These are phyloP conservation scores for Arrhamphus sclerolepis DNA, from an alignment of 2,797 vertebrate species.

Conservation along the genomic window DNA sequence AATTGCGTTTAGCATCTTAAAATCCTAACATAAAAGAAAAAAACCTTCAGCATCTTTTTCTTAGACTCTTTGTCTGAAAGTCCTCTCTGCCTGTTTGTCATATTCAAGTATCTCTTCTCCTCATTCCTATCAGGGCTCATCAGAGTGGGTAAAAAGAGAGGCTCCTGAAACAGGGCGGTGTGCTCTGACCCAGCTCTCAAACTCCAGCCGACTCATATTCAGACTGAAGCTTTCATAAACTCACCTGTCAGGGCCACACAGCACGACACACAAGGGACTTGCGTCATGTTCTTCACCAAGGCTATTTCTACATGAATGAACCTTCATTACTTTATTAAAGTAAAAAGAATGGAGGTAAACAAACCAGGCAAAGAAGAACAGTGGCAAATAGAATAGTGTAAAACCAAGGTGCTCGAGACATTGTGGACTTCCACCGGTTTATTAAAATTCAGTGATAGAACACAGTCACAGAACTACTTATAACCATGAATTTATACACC, in stretches of 20 bases:
- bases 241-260: slow-evolving; percentile 60
- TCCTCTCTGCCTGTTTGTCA: slow-evolving; percentile 41
- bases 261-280: slow-evolving; percentile 56
- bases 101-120: slow-evolving; percentile 54
- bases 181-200: slow-evolving; percentile 64
- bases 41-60: slow-evolving; percentile 27
- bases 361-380: slow-evolving; percentile 46
- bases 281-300: slow-evolving; percentile 47
- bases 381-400: slow-evolving; percentile 22
- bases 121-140: slow-evolving; percentile 54
- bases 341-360: slow-evolving; percentile 31
- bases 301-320: slow-evolving; percentile 53
- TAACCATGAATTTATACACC: too few species aligned
- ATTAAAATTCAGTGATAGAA: slow-evolving; percentile 3
- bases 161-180: slow-evolving; percentile 40
- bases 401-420: slow-evolving; percentile 19
- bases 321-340: slow-evolving; percentile 64
- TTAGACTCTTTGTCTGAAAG: slow-evolving; percentile 26
- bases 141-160: slow-evolving; percentile 37
- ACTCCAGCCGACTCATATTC: slow-evolving; percentile 54
- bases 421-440: slow-evolving; percentile 3
- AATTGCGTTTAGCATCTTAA: slow-evolving; percentile 27
- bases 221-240: slow-evolving; percentile 65
- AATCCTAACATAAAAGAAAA: slow-evolving; percentile 24
- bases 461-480: not conserved